Conservation (phyloP, 2,888 invertebrate species). For the Galerucella nymphaeae region DNA sequence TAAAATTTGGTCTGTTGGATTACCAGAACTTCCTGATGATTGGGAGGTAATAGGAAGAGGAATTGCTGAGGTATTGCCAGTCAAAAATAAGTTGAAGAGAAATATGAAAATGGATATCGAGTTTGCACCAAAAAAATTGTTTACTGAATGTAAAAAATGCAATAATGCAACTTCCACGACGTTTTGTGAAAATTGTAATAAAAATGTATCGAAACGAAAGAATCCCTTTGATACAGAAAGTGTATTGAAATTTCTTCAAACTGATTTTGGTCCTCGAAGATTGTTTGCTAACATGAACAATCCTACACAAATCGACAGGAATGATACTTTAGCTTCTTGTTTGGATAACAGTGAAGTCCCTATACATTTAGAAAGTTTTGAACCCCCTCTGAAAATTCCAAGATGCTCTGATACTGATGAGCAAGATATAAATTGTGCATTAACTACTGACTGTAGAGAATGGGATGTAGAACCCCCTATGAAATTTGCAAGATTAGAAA, state of each 20-base stretch:
- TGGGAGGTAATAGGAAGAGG: conserved; percentile 55
- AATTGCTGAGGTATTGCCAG: conserved; percentile 51
- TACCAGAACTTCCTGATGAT: conserved; percentile 63
- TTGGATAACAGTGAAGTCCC: conserved; percentile 45
- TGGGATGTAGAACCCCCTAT: conserved; percentile 31
- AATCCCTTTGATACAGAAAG: conserved; percentile 49
- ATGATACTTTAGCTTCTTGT: conserved; percentile 54
- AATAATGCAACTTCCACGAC: conserved; percentile 31
- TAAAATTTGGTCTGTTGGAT: conserved; percentile 79
- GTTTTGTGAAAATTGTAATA: conserved; percentile 55
- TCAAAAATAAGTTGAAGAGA: conserved; percentile 34
- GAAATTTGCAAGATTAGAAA: conserved; percentile 33
- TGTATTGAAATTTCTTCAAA: conserved; percentile 50
- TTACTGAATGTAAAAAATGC: conserved; percentile 47
- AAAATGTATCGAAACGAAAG: conserved; percentile 48
- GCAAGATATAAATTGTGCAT: not conserved
- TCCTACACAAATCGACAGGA: conserved; percentile 22
- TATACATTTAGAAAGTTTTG: conserved; percentile 47
- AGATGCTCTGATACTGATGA: conserved; percentile 16
- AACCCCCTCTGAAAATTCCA: conserved; percentile 59
- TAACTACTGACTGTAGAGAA: not conserved
- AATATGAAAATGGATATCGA: conserved; percentile 3
- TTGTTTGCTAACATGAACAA: conserved; percentile 51
- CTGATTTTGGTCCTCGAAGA: conserved; percentile 49
- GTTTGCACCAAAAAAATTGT: conserved; percentile 48